Conservation (phyloP, 2,797 vertebrate species). For the Limosa lapponica region DNA sequence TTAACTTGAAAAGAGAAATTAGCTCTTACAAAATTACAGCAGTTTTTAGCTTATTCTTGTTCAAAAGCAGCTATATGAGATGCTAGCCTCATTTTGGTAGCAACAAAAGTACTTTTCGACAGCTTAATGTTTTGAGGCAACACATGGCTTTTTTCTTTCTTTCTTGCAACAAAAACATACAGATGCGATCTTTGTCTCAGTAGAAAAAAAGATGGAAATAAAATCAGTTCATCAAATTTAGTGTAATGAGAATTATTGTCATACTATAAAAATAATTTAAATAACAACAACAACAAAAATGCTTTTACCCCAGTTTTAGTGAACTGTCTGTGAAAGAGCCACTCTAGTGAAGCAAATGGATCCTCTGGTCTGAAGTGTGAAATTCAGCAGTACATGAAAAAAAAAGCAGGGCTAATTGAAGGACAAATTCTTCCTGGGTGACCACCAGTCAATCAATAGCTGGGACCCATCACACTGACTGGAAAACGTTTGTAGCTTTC, state of each 20-base stretch:
- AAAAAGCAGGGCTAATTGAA: background rate
- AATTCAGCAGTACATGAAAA: background rate
- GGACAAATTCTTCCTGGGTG: conserved; percentile 15
- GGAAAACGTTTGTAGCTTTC: conserved; percentile 20
- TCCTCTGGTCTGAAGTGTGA: background rate
- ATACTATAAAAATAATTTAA: conserved; percentile 59
- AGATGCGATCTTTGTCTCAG: conserved; percentile 65
- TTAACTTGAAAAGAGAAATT: conserved; percentile 65
- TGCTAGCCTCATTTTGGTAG: conserved; percentile 44
- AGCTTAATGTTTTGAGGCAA: conserved; percentile 63
- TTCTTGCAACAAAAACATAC: conserved; percentile 55
- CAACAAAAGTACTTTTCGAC: conserved; percentile 58
- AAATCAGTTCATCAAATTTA: conserved; percentile 58
- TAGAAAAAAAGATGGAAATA: conserved; percentile 36
- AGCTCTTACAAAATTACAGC: conserved; percentile 46
- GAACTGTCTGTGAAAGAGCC: background rate
- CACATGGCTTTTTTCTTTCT: conserved; percentile 59
- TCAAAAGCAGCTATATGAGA: conserved; percentile 54
- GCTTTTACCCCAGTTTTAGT: conserved; percentile 15
- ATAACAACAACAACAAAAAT: conserved; percentile 44
- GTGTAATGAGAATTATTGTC: conserved; percentile 55
- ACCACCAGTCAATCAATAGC: conserved; percentile 4
- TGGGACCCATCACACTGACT: background rate
- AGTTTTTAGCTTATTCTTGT: conserved; percentile 52
- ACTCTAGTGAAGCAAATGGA: conserved; percentile 1